phyloP scores from a whole-genome alignment of 2,113 vertebrate species.

The Pundamilia nyererei region DNA sequence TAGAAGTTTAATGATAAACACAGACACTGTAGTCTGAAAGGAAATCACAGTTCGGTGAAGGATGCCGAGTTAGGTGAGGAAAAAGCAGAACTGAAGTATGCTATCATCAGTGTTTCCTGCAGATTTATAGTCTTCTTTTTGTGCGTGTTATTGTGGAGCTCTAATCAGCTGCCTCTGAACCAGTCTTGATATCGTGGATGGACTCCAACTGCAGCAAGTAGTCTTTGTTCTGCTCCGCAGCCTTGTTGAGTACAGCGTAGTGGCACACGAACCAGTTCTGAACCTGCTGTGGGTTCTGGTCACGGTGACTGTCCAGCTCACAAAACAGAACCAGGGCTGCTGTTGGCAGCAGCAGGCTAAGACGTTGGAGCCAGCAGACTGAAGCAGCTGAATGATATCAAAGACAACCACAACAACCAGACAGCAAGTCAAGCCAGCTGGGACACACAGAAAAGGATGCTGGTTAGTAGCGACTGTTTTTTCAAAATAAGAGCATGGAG shows the following conservation, averaged over 20 bases:
- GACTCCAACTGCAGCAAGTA: not conserved
- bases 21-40: not conserved
- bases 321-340: not conserved
- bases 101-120: not conserved
- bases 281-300: not conserved
- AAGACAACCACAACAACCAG: not conserved
- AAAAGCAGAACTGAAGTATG: not conserved
- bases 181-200: not conserved
- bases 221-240: not conserved
- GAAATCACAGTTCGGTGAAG: not conserved
- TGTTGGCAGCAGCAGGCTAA: not conserved
- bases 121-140: not conserved
- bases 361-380: not conserved
- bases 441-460: not conserved
- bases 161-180: not conserved
- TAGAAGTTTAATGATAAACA: not conserved
- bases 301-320: not conserved
- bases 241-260: not conserved
- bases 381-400: not conserved
- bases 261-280: not conserved
- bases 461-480: not conserved
- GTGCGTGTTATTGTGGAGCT: not conserved
- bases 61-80: not conserved
- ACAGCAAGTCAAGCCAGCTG: not conserved
- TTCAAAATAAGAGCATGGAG: not conserved